Evolutionary conservation across 1,140 invertebrate genomes (phyloP), one percentile per base, ranked within the genome.

Genomic region (Leptinotarsa texana): DNA sequence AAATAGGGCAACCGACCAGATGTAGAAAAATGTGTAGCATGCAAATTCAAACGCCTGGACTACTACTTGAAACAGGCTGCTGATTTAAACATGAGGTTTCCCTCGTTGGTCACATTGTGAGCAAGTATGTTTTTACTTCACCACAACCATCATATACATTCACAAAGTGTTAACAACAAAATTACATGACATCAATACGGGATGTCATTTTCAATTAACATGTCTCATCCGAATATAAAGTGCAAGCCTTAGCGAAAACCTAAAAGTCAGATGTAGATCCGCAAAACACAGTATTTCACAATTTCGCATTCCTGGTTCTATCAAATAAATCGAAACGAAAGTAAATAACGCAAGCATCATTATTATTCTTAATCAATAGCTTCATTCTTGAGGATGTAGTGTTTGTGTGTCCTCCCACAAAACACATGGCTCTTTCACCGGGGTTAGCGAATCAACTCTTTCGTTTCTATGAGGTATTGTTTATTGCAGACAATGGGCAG

Each of bases 311-410:
- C 65, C 27, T 67, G 42, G 1, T 42, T 67, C 27, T 27, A 67
- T 67, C 6, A 67, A 8, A 42, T 15, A n/a, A 67, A 67, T 22
- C 8, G 27, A 24, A 67, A 42, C n/a, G 65, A 15, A 42, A 24
- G 27, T 18, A 13, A 42, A 13, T 22, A 24, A 33, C 42, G 42
- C 22, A 17, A 3, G 33, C 24, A n/a, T 67, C 42, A 27, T 27
- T 67, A 18, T 67, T 67, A 8, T 6, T 67, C 65, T 27, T n/a
- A 42, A 67, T 67, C 27, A 67, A 67, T 67, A 18, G 24, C 27
- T 42, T 0, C 27, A 24, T 67, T 67, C 2, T 67, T 67, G 8
- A 15, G 65, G 51, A n/a, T 0, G 6, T 1, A 1, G 13, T 57
- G 51, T 57, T 57, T 57, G 17, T 57, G 51, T n/a, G 51, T 57